These are phyloP conservation scores for Discoglossus pictus DNA, from an alignment of 2,797 vertebrate species.

Conservation along the genomic window DNA sequence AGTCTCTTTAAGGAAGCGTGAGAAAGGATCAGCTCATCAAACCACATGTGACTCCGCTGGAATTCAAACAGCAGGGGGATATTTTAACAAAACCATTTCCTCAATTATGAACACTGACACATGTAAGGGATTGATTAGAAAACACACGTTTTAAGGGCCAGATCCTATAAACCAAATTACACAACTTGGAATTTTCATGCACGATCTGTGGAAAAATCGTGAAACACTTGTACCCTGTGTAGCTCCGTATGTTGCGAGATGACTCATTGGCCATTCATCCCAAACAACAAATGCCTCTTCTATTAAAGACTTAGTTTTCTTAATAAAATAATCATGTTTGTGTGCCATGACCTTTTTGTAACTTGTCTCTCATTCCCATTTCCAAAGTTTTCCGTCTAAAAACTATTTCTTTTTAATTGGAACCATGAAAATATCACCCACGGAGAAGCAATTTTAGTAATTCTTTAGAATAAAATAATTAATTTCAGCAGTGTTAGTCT, in stretches of 20 bases:
- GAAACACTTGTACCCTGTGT: conserved; percentile 19
- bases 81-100: conserved; percentile 20
- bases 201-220: conserved; percentile 12
- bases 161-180: background rate
- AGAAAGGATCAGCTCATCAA: conserved; percentile 34
- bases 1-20: conserved; percentile 14
- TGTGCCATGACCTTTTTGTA: conserved; percentile 32
- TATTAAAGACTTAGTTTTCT: conserved; percentile 20
- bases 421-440: conserved; percentile 28
- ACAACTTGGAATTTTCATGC: background rate
- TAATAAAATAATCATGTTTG: conserved; percentile 34
- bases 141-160: background rate
- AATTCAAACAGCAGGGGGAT: conserved; percentile 25
- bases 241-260: background rate
- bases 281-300: conserved; percentile 25
- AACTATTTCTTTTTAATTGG: conserved; percentile 8
- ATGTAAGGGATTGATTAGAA: background rate
- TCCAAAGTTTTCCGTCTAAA: conserved; percentile 1
- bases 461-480: background rate
- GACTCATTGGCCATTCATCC: conserved; percentile 28
- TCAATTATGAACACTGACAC: background rate
- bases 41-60: background rate
- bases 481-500: too few species aligned
- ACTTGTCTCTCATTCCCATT: conserved; percentile 19
- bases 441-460: too few species aligned